phyloP scores from a whole-genome alignment of 2,888 invertebrate species.

The Euclidia mi region DNA sequence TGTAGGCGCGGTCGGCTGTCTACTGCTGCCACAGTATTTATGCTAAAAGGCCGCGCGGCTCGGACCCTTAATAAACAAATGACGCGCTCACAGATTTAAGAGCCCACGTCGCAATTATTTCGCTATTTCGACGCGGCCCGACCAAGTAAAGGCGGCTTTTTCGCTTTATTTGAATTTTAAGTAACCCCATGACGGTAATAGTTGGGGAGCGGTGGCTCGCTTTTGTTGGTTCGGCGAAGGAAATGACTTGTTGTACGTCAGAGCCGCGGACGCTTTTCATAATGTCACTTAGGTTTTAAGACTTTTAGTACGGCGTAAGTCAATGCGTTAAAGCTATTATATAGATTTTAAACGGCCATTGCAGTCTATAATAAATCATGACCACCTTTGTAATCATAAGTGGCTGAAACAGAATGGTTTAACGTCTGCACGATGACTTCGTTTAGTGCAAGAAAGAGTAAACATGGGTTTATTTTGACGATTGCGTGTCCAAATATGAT shows the following conservation, averaged over 20 bases:
- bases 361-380: conserved; percentile 16
- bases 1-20: conserved; percentile 58
- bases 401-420: conserved; percentile 7
- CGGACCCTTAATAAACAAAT: conserved; percentile 85
- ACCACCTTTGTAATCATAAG: conserved; percentile 16
- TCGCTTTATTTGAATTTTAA: conserved; percentile 78
- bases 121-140: conserved; percentile 77
- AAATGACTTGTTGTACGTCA: conserved; percentile 55
- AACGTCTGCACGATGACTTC: neutral
- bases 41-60: conserved; percentile 79
- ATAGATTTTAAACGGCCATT: conserved; percentile 15
- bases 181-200: conserved; percentile 60
- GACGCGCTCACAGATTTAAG: conserved; percentile 81
- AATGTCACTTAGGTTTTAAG: conserved; percentile 40
- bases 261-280: conserved; percentile 42
- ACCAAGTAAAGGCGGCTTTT: conserved; percentile 70
- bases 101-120: conserved; percentile 82
- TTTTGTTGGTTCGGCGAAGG: conserved; percentile 50
- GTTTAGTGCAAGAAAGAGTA: conserved; percentile 2
- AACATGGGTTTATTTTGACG: conserved; percentile 2
- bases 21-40: conserved; percentile 72
- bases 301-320: conserved; percentile 27
- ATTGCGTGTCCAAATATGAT: conserved; percentile 18
- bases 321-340: conserved; percentile 16
- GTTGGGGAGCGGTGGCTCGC: conserved; percentile 49